Evolutionary conservation across 1,140 invertebrate genomes (phyloP).

Genomic region (Diorhabda carinulata): DNA sequence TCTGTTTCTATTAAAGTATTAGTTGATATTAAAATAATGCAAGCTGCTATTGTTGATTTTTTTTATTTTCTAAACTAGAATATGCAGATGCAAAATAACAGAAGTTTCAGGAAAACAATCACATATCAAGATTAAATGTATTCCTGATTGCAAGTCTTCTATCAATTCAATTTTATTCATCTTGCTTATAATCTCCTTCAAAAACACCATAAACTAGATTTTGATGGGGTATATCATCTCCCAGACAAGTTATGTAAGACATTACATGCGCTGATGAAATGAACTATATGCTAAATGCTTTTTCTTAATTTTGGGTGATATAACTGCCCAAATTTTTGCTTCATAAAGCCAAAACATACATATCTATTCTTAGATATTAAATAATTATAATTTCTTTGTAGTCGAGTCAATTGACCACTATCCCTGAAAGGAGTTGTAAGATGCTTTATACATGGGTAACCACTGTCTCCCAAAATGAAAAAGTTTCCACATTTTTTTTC

Average conservation of each 20-base stretch:
- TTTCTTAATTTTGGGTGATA: conserved; percentile 24
- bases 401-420: conserved; percentile 20
- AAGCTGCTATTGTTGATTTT: no score
- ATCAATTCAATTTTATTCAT: no score
- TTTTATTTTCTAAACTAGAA: no score
- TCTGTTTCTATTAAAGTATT: no score
- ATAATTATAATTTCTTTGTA: conserved; percentile 24
- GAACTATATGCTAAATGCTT: conserved; percentile 11
- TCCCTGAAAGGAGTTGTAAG: conserved; percentile 22
- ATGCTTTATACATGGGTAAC: conserved; percentile 17
- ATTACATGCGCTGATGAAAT: conserved; percentile 11
- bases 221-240: no score
- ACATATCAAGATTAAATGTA: no score
- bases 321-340: conserved; percentile 26
- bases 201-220: no score
- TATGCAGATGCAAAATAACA: no score
- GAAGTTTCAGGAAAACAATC: no score
- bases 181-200: no score
- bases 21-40: no score
- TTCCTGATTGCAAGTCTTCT: no score
- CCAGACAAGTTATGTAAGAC: conserved; percentile 6
- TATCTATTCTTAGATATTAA: conserved; percentile 20
- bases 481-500: conserved; percentile 19
- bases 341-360: conserved; percentile 25
- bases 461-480: conserved; percentile 25